A percentile compares a stretch with the other conserved stretches of the same genome.
Conservation (phyloP, 30 jellyfish, hydroid and myxozoan species). For the Aurelia sp. region DNA sequence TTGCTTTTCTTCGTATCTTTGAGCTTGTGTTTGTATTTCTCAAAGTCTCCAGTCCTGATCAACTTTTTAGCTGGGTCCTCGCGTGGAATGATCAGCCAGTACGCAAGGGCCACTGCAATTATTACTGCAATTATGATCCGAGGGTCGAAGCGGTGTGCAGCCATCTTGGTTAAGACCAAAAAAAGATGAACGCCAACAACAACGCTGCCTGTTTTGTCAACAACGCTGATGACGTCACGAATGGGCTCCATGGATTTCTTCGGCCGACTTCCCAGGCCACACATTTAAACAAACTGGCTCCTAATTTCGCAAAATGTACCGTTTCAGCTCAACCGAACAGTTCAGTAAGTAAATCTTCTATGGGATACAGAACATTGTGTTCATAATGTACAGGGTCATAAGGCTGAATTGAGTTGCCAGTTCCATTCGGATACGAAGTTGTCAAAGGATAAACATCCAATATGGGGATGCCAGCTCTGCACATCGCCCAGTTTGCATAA, state of each 20-base stretch:
- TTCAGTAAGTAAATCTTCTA: constrained; percentile 52
- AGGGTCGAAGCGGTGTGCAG: constrained; percentile 32
- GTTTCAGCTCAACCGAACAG: constrained; percentile 19
- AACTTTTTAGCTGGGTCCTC: background rate
- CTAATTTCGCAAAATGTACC: too few relatives aligned
- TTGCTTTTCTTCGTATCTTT: background rate
- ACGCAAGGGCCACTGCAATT: constrained; percentile 69
- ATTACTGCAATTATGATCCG: constrained; percentile 33
- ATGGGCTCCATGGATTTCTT: too few relatives aligned
- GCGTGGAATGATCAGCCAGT: constrained; percentile 72
- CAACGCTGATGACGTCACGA: too few relatives aligned
- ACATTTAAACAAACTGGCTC: too few relatives aligned
- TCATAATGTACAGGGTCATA: constrained; percentile 82
- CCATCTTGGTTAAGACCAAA: too few relatives aligned
- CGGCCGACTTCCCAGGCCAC: too few relatives aligned
- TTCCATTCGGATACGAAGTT: constrained; percentile 75
- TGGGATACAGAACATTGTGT: constrained; percentile 59
- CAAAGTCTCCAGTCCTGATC: background rate
- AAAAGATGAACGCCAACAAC: too few relatives aligned
- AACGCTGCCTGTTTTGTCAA: too few relatives aligned
- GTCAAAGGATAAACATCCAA: constrained; percentile 75
- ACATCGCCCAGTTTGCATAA: constrained; percentile 66
- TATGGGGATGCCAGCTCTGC: constrained; percentile 67
- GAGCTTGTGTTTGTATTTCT: background rate
- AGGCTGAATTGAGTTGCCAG: constrained; percentile 70